Conservation (phyloP, 2,113 vertebrate genomes). For the Monopterus albus region DNA sequence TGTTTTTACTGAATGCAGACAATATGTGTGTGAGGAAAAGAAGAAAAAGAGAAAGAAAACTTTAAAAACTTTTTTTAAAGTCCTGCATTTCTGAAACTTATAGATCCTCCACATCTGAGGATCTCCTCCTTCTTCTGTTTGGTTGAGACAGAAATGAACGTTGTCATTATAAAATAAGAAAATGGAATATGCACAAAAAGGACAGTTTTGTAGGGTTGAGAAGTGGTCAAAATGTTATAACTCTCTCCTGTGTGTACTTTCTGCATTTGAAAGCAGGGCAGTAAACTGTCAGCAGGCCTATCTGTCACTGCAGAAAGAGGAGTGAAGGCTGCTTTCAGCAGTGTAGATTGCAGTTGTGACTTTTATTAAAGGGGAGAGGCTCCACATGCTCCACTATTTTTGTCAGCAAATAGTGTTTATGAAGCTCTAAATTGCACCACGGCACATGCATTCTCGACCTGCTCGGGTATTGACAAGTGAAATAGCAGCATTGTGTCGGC, state of each 20-base stretch:
- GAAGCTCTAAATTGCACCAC: constrained; percentile 44
- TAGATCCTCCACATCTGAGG: background rate
- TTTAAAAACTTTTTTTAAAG: no score
- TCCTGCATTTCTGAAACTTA: constrained; percentile 20
- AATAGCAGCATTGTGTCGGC: background rate
- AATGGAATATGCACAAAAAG: background rate
- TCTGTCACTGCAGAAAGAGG: constrained; percentile 11
- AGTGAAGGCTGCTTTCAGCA: background rate
- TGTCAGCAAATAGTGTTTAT: constrained; percentile 47
- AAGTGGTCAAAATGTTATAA: constrained; percentile 10
- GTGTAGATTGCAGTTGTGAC: constrained; percentile 53
- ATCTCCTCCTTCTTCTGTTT: background rate
- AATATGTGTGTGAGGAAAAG: no score
- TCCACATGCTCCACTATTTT: constrained; percentile 27
- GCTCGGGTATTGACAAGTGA: constrained; percentile 22
- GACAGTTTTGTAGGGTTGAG: background rate
- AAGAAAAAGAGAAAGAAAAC: no score
- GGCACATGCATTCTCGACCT: constrained; percentile 3
- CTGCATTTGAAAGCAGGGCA: constrained; percentile 35
- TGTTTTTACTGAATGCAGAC: background rate
- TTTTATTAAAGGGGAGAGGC: constrained; percentile 67
- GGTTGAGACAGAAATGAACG: background rate
- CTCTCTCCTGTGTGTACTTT: constrained; percentile 40
- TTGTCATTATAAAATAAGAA: background rate
- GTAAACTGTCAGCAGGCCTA: background rate